Conservation (phyloP, 2,888 invertebrate genomes). For the Drosophila ustulata region DNA sequence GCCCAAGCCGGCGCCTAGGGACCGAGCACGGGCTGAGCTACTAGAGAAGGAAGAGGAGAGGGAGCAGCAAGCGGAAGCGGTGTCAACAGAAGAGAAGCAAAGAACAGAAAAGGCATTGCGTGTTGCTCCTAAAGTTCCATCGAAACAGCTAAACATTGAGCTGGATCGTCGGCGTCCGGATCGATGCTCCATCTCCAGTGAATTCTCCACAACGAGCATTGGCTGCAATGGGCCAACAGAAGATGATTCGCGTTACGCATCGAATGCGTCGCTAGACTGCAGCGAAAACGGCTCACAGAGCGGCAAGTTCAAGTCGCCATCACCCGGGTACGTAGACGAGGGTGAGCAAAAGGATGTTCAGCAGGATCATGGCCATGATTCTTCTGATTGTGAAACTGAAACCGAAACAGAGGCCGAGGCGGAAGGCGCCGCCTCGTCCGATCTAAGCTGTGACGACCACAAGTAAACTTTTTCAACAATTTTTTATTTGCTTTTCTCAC, state of each 20-base stretch:
- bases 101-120: constrained; percentile 12
- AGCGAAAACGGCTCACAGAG: constrained; percentile 77
- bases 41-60: constrained; percentile 6
- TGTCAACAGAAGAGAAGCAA: background rate
- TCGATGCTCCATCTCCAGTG: constrained; percentile 80
- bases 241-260: constrained; percentile 68
- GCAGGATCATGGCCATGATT: constrained; percentile 30
- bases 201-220: constrained; percentile 75
- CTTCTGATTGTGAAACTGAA: constrained; percentile 23
- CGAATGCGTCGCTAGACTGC: constrained; percentile 78
- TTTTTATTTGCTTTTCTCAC: constrained; percentile 23
- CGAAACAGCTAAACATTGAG: constrained; percentile 66
- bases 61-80: background rate
- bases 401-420: constrained; percentile 11
- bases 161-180: constrained; percentile 59
- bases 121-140: constrained; percentile 56
- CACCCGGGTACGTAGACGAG: constrained; percentile 83
- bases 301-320: constrained; percentile 83
- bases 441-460: constrained; percentile 64
- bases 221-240: constrained; percentile 48
- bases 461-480: constrained; percentile 71
- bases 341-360: constrained; percentile 24
- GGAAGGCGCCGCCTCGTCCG: constrained; percentile 31
- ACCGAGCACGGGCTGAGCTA: constrained; percentile 54
- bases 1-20: constrained; percentile 83